These are phyloP conservation scores for Phocides pigmalion DNA, from an alignment of 1,140 invertebrate genomes.

Conservation along the genomic window DNA sequence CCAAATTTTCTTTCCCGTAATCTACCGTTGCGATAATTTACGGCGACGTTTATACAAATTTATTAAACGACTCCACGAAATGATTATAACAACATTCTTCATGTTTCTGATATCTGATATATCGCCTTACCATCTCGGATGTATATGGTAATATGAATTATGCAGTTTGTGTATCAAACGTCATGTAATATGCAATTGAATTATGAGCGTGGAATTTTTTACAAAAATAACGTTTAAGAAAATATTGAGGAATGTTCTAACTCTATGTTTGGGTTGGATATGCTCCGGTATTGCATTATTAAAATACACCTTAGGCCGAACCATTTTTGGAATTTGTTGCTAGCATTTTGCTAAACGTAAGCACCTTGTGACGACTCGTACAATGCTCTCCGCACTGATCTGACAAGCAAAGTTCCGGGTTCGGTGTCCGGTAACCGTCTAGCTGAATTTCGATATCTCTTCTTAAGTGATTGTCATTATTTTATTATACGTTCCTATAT, in stretches of 20 bases:
- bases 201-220: slow-evolving; percentile 10
- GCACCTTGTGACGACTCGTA: neutral
- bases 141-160: slow-evolving; percentile 37
- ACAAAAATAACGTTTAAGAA: neutral
- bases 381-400: neutral
- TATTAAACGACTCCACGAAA: slow-evolving; percentile 15
- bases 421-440: no score
- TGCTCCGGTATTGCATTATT: neutral
- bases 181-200: slow-evolving; percentile 5
- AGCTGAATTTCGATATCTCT: no score
- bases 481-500: no score
- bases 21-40: slow-evolving; percentile 6
- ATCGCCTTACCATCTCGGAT: slow-evolving; percentile 25
- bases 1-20: slow-evolving; percentile 5
- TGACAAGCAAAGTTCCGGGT: no score
- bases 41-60: slow-evolving; percentile 22
- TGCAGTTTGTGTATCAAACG: slow-evolving; percentile 30
- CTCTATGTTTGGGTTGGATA: neutral
- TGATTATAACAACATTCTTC: slow-evolving; percentile 19
- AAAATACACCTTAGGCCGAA: neutral
- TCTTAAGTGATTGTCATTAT: no score
- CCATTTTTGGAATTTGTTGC: neutral
- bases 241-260: neutral
- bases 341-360: neutral
- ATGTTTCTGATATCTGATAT: slow-evolving; percentile 23